A percentile compares a stretch with the other conserved stretches of the same genome.
Evolutionary conservation across 2,888 invertebrate genomes (phyloP).

Genomic region (Lypha dubia): DNA sequence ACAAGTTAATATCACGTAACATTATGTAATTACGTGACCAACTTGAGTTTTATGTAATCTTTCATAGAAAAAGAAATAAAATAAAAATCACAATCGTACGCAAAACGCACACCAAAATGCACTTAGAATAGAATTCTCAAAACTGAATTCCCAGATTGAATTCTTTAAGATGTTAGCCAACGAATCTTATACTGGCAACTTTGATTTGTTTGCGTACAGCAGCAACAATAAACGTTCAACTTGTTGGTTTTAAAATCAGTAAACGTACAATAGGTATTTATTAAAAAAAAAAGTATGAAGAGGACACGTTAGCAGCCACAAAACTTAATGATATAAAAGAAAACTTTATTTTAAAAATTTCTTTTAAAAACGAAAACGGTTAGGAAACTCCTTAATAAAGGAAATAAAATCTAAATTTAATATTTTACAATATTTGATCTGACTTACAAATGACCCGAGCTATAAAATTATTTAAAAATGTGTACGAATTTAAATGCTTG

Average conservation of each 20-base stretch:
- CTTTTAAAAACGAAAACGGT: slow-evolving; percentile 1
- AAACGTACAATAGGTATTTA: slow-evolving; percentile 53
- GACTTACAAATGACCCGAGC: neutral
- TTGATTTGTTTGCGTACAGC: slow-evolving; percentile 65
- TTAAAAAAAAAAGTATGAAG: neutral
- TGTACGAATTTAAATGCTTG: neutral
- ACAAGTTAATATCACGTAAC: slow-evolving; percentile 74
- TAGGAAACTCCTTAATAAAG: neutral
- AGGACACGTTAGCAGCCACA: slow-evolving; percentile 2
- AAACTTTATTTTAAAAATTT: slow-evolving; percentile 46
- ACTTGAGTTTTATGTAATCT: slow-evolving; percentile 57
- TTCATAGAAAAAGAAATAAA: slow-evolving; percentile 3
- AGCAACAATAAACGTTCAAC: slow-evolving; percentile 61
- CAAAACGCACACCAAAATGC: slow-evolving; percentile 16
- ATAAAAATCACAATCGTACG: slow-evolving; percentile 29
- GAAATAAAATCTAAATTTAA: neutral
- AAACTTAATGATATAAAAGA: slow-evolving; percentile 43
- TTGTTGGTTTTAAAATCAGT: slow-evolving; percentile 61
- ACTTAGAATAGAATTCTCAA: neutral
- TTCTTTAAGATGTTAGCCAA: slow-evolving; percentile 26
- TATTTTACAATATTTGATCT: neutral
- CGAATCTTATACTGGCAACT: slow-evolving; percentile 29
- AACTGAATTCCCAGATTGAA: neutral
- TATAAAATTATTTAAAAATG: neutral
- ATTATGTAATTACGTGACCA: slow-evolving; percentile 75